Conservation (phyloP, 1,140 invertebrate species). For the Anastrepha obliqua region DNA sequence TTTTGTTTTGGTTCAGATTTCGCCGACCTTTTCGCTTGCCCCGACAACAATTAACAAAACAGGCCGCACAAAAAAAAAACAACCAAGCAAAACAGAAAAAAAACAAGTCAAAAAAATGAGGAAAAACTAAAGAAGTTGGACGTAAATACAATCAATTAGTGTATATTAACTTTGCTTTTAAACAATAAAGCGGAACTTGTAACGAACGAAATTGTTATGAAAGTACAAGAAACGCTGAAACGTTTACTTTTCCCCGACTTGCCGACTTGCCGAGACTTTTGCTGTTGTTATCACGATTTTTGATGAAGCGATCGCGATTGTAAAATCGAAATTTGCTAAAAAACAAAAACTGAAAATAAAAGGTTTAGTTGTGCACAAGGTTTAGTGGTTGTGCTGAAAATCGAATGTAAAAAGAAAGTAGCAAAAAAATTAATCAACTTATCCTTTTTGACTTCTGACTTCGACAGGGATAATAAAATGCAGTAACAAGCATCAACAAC, state of each 20-base stretch:
- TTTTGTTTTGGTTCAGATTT: slow-evolving; percentile 26
- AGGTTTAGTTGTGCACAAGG: background rate
- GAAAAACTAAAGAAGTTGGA: slow-evolving; percentile 11
- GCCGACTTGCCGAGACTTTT: slow-evolving; percentile 17
- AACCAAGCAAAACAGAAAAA: background rate
- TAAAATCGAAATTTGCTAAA: slow-evolving; percentile 30
- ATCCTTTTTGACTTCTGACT: slow-evolving; percentile 54
- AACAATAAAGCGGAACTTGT: slow-evolving; percentile 53
- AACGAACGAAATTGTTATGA: slow-evolving; percentile 44
- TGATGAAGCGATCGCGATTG: slow-evolving; percentile 50
- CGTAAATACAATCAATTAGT: slow-evolving; percentile 49
- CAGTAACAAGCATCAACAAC: slow-evolving; percentile 23
- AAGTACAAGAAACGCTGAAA: slow-evolving; percentile 50
- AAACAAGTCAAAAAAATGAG: background rate
- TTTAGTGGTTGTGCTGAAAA: background rate
- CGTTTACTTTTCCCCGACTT: slow-evolving; percentile 35
- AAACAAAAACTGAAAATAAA: slow-evolving; percentile 5
- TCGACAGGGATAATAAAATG: slow-evolving; percentile 48
- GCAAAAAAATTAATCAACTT: slow-evolving; percentile 54
- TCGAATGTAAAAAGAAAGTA: slow-evolving; percentile 30
- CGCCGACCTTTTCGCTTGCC: slow-evolving; percentile 27
- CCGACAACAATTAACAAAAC: slow-evolving; percentile 34
- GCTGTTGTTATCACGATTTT: slow-evolving; percentile 47
- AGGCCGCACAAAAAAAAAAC: background rate
- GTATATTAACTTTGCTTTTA: slow-evolving; percentile 53